These are phyloP conservation scores for Xerus rutilus DNA, from an alignment of 2,797 vertebrate species.

Conservation along the genomic window DNA sequence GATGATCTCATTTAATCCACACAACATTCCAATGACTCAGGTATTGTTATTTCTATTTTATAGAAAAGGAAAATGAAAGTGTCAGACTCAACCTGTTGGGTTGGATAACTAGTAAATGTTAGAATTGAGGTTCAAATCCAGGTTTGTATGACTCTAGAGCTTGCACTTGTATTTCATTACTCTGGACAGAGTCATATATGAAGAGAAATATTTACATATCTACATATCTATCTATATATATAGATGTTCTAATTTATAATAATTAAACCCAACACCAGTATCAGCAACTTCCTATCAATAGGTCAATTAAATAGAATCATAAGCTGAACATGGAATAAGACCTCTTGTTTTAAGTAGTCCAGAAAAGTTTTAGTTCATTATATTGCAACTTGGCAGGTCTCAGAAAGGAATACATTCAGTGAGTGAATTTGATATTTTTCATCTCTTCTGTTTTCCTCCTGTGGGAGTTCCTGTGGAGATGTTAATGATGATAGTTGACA, in stretches of 20 bases:
- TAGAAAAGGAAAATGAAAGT: slow-evolving; percentile 59
- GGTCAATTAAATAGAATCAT: slow-evolving; percentile 9
- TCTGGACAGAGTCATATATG: slow-evolving; percentile 4
- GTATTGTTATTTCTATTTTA: slow-evolving; percentile 51
- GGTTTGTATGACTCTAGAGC: background rate
- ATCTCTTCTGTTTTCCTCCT: slow-evolving; percentile 36
- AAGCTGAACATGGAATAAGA: slow-evolving; percentile 7
- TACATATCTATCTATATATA: background rate
- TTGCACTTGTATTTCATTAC: slow-evolving; percentile 1
- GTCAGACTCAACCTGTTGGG: background rate
- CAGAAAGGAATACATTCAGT: slow-evolving; percentile 17
- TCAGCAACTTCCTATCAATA: slow-evolving; percentile 41
- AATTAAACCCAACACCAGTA: slow-evolving; percentile 23
- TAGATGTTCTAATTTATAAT: slow-evolving; percentile 45
- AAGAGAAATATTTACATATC: background rate
- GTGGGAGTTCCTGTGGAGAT: slow-evolving; percentile 34
- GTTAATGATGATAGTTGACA: slow-evolving; percentile 59
- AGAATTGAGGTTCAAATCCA: slow-evolving; percentile 39
- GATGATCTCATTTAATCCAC: slow-evolving; percentile 43
- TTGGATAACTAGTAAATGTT: slow-evolving; percentile 37
- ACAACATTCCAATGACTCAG: background rate
- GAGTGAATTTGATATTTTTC: slow-evolving; percentile 62
- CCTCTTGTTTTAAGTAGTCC: slow-evolving; percentile 45
- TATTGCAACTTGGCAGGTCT: slow-evolving; percentile 45
- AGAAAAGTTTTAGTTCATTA: slow-evolving; percentile 54